These are phyloP conservation scores for Oncorhynchus clarkii DNA, from an alignment of 2,113 vertebrate species.

Conservation along the genomic window DNA sequence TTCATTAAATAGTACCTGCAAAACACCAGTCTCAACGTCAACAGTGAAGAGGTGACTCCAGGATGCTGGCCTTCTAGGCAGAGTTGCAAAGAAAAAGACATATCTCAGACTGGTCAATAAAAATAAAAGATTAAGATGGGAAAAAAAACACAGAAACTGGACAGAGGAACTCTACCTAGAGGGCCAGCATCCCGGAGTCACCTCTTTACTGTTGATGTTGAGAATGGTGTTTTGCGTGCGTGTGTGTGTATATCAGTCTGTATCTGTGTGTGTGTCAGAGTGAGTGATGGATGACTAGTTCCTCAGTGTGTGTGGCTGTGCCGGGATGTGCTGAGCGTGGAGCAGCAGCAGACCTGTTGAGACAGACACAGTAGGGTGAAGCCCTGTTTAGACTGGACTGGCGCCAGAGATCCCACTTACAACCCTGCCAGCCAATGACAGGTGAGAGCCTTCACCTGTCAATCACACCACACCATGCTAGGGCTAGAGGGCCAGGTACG, in stretches of 20 bases:
- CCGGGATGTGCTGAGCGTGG: constrained; percentile 34
- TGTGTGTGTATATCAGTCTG: constrained; percentile 15
- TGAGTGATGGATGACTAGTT: constrained; percentile 8
- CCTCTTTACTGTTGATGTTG: too few species aligned
- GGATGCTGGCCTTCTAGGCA: too few species aligned
- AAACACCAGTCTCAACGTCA: too few species aligned
- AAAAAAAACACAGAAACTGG: too few species aligned
- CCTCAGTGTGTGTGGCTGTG: background rate
- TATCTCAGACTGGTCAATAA: too few species aligned
- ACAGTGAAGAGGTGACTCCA: too few species aligned
- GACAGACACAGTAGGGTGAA: constrained; percentile 51
- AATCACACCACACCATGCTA: constrained; percentile 52
- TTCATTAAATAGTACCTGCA: too few species aligned
- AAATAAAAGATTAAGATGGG: too few species aligned
- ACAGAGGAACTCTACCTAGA: too few species aligned
- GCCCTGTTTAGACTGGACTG: constrained; percentile 73
- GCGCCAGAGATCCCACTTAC: constrained; percentile 64
- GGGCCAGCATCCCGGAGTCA: too few species aligned
- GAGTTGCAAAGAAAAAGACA: too few species aligned
- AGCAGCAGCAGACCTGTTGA: constrained; percentile 54
- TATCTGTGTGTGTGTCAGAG: constrained; percentile 1
- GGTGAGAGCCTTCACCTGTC: constrained; percentile 68
- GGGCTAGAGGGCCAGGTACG: constrained; percentile 34
- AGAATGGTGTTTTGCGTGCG: too few species aligned
- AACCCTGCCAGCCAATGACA: constrained; percentile 58